These are phyloP conservation scores for Latheticus oryzae DNA, from an alignment of 2,888 invertebrate species.

Conservation along the genomic window DNA sequence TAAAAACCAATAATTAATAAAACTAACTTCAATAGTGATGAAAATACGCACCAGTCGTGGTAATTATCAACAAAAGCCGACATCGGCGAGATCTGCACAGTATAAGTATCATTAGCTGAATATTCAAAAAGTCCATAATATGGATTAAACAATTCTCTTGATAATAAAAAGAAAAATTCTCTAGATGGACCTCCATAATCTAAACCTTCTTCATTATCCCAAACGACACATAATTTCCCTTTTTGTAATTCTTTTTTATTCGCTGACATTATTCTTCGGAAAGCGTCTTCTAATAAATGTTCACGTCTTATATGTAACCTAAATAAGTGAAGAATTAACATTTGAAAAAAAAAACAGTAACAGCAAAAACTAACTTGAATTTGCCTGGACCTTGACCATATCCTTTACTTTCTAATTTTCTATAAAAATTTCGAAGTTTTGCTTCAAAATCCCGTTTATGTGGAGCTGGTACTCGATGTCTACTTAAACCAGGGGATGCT, in stretches of 20 bases:
- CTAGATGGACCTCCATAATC: constrained; percentile 98
- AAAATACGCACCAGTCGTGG: constrained; percentile 94
- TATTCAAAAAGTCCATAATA: constrained; percentile 99
- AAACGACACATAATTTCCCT: constrained; percentile 92
- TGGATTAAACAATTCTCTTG: constrained; percentile 96
- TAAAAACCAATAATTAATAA: constrained; percentile 63
- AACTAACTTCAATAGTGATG: constrained; percentile 42
- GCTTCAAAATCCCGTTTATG: constrained; percentile 95
- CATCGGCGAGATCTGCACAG: constrained; percentile 95
- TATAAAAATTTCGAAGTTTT: constrained; percentile 92
- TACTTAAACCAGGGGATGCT: constrained; percentile 82
- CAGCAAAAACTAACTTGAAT: constrained; percentile 80
- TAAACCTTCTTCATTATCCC: constrained; percentile 95
- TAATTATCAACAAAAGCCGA: constrained; percentile 97
- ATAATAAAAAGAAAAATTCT: constrained; percentile 98
- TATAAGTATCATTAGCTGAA: constrained; percentile 97
- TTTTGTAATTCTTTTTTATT: constrained; percentile 96
- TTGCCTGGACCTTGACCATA: constrained; percentile 98
- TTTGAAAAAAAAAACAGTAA: no score
- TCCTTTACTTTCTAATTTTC: constrained; percentile 95
- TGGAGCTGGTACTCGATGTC: constrained; percentile 85
- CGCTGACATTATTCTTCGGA: constrained; percentile 95
- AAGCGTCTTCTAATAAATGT: constrained; percentile 94
- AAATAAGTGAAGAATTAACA: constrained; percentile 42
- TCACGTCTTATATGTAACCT: constrained; percentile 94